Conservation (phyloP, 1,140 invertebrate species). For the Ptiloglossa arizonensis region DNA sequence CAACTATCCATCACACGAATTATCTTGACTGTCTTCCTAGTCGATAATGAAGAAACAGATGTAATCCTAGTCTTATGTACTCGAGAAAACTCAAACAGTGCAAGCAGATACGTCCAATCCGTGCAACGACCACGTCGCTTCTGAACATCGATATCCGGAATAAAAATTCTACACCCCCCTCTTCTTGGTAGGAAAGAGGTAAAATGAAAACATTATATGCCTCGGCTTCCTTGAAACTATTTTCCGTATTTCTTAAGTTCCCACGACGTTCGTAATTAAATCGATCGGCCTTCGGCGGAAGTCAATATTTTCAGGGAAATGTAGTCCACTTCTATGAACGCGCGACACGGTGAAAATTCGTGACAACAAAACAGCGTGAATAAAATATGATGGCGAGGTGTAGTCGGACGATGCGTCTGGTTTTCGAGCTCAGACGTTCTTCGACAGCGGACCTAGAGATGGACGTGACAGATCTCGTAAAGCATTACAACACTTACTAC, state of each 20-base stretch:
- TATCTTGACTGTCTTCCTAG: too few species aligned
- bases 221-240: not conserved
- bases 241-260: not conserved
- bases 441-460: constrained; percentile 4
- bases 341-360: too few species aligned
- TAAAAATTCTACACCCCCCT: too few species aligned
- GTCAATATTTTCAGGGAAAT: not conserved
- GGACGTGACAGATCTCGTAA: constrained; percentile 24
- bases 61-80: too few species aligned
- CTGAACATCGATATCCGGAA: too few species aligned
- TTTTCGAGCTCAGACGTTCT: not conserved
- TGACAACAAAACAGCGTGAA: not conserved
- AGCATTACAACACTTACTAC: constrained; percentile 2
- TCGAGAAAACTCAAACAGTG: too few species aligned
- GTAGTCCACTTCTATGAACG: not conserved
- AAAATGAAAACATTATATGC: not conserved
- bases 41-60: too few species aligned
- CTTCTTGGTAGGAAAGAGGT: too few species aligned
- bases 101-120: too few species aligned
- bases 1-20: too few species aligned
- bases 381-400: not conserved
- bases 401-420: not conserved
- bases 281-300: too few species aligned
- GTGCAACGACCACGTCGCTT: too few species aligned
- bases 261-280: not conserved